Base-by-base conservation (phyloP, 2,113 vertebrate genomes). In the Pelobates fuscus region DNA sequence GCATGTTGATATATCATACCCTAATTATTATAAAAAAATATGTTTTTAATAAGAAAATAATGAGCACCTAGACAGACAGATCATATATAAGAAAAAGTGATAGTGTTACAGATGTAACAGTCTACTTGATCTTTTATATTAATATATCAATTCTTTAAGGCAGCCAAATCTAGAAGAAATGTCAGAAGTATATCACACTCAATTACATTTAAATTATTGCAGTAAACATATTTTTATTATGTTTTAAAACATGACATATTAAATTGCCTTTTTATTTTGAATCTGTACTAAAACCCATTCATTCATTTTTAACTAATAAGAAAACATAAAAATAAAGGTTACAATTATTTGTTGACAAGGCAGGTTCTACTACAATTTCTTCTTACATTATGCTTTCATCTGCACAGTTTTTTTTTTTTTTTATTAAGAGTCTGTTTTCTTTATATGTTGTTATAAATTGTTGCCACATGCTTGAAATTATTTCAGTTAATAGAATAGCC, bases 291-390 rank as follows among this genome's bases (percentile, higher is more conserved):
- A n/a, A n/a, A n/a, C 25, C 18, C 23, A 60, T 43, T 23, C 57
- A 61, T 25, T 37, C 15, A 20, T 2, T 23, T 23, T 55, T 21
- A 5, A 12, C 20, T 30, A 67, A 67, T 58, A 58, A 59, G 62
- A 64, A 73, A 72, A 64, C 60, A 61, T 5, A 55, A 41, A 64
- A 73, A 65, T 41, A 54, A n/a, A 63, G 46, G 54, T 64, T 73
- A 65, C 15, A 37, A 52, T 26, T 65, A 55, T 73, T 73, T 73
- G 49, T 58, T 74, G 62, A 43, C 32, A 66, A 58, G 62, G 26
- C 26, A 30, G 20, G 27, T 58, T 58, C 41, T 59, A 21, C 62
- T 58, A 49, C 49, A 66, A 74, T 59, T 27, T 29, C 30, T 65
- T 73, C 30, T 65, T 25, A 37, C n/a, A 63, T 66, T 58, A 75